A percentile compares a stretch with the other conserved stretches of the same genome.
Evolutionary conservation across 2,113 vertebrate genomes (phyloP).

Genomic region (Dasyurus viverrinus): DNA sequence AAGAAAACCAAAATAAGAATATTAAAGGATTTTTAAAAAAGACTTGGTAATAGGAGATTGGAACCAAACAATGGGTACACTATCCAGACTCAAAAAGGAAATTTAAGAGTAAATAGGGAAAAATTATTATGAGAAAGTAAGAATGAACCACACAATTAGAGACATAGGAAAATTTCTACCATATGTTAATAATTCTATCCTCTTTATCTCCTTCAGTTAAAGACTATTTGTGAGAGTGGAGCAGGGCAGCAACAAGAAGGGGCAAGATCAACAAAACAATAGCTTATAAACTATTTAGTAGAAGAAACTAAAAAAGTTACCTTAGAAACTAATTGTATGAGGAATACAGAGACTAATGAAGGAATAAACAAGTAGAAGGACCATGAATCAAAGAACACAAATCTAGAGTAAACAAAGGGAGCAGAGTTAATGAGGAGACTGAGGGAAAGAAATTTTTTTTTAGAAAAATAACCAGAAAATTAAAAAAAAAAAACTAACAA

Average conservation of each 20-base stretch:
- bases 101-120: not conserved
- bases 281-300: not conserved
- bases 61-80: no score
- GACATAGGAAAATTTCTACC: not conserved
- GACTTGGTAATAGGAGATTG: no score
- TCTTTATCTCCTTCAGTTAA: not conserved
- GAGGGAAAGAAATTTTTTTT: not conserved
- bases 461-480: not conserved
- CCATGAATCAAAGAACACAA: not conserved
- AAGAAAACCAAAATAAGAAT: no score
- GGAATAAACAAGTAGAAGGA: not conserved
- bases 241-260: not conserved
- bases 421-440: no score
- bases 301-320: not conserved
- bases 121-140: not conserved
- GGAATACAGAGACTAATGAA: not conserved
- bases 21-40: no score
- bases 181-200: not conserved
- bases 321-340: not conserved
- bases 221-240: not conserved
- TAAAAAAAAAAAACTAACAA: not conserved
- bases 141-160: not conserved
- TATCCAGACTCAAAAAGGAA: not conserved
- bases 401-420: not conserved
- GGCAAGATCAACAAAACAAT: not conserved